Conservation (phyloP, 2,888 invertebrate species). For the Polydrusus tereticollis region DNA sequence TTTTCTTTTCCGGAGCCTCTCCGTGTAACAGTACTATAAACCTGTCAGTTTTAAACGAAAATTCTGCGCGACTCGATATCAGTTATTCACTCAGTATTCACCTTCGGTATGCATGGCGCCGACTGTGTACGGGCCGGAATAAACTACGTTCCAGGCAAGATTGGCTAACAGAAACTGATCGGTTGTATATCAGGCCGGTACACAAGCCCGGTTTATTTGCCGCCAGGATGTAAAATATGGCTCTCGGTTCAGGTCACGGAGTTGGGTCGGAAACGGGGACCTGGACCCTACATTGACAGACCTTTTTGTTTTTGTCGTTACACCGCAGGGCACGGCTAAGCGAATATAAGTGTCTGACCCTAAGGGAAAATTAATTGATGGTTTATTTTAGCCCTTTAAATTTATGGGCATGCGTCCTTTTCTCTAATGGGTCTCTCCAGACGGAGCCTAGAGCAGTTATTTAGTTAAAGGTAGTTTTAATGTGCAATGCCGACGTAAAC, state of each 20-base stretch:
- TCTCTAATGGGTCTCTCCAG: slow-evolving; percentile 7
- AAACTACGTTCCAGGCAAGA: slow-evolving; percentile 18
- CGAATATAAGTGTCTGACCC: slow-evolving; percentile 22
- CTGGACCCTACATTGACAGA: slow-evolving; percentile 19
- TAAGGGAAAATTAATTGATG: slow-evolving; percentile 31
- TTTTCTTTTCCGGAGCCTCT: slow-evolving; percentile 12
- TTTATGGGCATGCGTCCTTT: slow-evolving; percentile 25
- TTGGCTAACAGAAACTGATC: slow-evolving; percentile 23
- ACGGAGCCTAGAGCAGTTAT: not conserved
- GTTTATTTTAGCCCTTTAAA: slow-evolving; percentile 30
- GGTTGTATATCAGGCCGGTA: slow-evolving; percentile 18
- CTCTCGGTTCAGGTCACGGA: slow-evolving; percentile 18
- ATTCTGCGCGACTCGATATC: slow-evolving; percentile 20
- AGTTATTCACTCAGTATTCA: slow-evolving; percentile 21
- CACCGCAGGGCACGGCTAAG: slow-evolving; percentile 18
- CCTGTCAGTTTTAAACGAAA: slow-evolving; percentile 16
- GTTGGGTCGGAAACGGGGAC: slow-evolving; percentile 17
- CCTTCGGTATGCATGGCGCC: slow-evolving; percentile 16
- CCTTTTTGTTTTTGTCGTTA: slow-evolving; percentile 22
- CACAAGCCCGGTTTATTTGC: slow-evolving; percentile 23
- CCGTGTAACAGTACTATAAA: slow-evolving; percentile 10
- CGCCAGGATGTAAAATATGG: slow-evolving; percentile 22
- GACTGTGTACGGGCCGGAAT: slow-evolving; percentile 14
- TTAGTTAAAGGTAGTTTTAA: slow-evolving; percentile 9
- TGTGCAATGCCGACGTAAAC: not conserved